Base-by-base conservation (phyloP, 2,797 vertebrate species). In the Miichthys miiuy region DNA sequence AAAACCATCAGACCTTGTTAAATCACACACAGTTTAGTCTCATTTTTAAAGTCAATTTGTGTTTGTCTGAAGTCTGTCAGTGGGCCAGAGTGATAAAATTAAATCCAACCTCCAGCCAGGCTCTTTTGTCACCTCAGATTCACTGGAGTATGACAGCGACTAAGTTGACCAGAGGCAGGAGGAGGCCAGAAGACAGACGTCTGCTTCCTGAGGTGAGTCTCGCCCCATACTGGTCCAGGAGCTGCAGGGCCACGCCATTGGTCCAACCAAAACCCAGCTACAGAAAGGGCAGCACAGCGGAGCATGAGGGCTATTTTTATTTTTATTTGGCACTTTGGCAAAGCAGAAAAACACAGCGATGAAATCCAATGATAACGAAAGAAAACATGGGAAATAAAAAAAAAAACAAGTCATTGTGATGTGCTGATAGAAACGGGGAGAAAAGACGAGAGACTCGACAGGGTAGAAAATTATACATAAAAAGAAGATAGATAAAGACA, bases 231-330 rank as follows among this genome's bases (percentile, higher is more conserved):
- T 81, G 84, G 67, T 96, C 86, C 91, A 97, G 83, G 64, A 97
- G 93, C 88, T 96, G 94, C 77, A 97, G 82, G 21, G 76, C 95
- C 18, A 96, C 92, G 0, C 96, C 96, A 11, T 94, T 96, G 68
- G 94, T 96, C 96, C 96, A 97, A 46, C 96, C 96, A 46, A 96
- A 97, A 2, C 96, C 96, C 81, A 96, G 89, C 96, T 97, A 75
- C 51, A 87, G 72, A 44, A 47, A 67, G 48, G 13, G 20, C 44
- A 57, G 73, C 7, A 84, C 54, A 68, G 2, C n/a, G 14, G 44
- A 69, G 47, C 30, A 63, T 6, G 44, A 61, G 44, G 27, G 20
- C 46, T 23, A 13, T 51, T 84, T 72, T 38, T 41, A 17, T 52
- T 21, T 57, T 9, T n/a, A 41, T 20, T 20, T n/a, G 42, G 14